A percentile compares a stretch with the other conserved stretches of the same genome.
These are phyloP conservation scores for Stomorhina lunata DNA, from an alignment of 2,888 invertebrate genomes.

Conservation along the genomic window DNA sequence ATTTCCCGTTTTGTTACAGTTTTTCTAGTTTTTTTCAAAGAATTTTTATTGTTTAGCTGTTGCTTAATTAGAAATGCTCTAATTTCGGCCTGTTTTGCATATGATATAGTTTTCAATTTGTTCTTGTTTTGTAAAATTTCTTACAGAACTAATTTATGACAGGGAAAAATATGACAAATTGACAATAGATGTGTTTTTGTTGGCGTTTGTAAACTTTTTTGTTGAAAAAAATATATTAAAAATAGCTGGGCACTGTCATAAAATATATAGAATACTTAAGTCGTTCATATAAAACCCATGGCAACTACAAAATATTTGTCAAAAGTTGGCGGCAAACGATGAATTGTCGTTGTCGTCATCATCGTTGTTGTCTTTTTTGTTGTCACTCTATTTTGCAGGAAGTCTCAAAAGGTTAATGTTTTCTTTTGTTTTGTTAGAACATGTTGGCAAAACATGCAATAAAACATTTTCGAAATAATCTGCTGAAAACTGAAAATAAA, in stretches of 20 bases:
- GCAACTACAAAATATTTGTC: constrained; percentile 1
- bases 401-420: constrained; percentile 63
- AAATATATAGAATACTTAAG: no score
- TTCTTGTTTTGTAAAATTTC: constrained; percentile 9
- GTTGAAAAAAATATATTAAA: constrained; percentile 21
- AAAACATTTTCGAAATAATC: constrained; percentile 56
- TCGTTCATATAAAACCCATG: not conserved
- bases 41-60: constrained; percentile 1
- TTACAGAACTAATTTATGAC: constrained; percentile 20
- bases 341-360: not conserved
- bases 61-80: constrained; percentile 65
- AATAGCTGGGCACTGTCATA: constrained; percentile 18
- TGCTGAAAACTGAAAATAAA: not conserved
- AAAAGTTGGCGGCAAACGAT: constrained; percentile 36
- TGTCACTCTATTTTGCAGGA: no score
- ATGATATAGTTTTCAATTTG: constrained; percentile 28
- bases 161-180: constrained; percentile 47
- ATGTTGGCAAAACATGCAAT: constrained; percentile 64
- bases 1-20: not conserved
- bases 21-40: not conserved
- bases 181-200: constrained; percentile 24
- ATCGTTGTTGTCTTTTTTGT: not conserved
- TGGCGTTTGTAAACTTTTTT: constrained; percentile 1
- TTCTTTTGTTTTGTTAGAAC: constrained; percentile 55
- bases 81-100: constrained; percentile 62